Evolutionary conservation across 2,888 invertebrate genomes (phyloP).

Genomic region (Ceramica pisi): DNA sequence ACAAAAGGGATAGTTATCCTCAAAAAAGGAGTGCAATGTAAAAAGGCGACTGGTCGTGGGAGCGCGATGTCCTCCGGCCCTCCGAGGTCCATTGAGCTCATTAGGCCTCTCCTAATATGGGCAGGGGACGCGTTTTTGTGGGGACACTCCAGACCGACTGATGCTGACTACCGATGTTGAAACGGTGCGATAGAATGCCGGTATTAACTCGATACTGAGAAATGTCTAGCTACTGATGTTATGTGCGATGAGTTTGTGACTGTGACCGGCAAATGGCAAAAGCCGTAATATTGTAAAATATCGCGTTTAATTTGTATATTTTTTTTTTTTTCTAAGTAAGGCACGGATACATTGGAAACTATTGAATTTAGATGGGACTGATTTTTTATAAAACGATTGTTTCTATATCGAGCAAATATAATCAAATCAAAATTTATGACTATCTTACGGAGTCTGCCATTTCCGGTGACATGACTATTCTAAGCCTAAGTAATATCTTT

Average conservation of each 20-base stretch:
- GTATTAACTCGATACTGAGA: slow-evolving; percentile 16
- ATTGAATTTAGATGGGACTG: no score
- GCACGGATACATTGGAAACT: no score
- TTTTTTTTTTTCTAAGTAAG: no score
- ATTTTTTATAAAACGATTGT: no score
- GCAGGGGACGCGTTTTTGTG: slow-evolving; percentile 72
- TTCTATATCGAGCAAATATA: no score
- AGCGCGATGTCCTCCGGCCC: slow-evolving; percentile 73
- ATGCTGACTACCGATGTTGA: slow-evolving; percentile 65
- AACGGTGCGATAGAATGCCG: slow-evolving; percentile 66
- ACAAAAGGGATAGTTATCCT: slow-evolving; percentile 64
- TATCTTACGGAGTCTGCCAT: no score
- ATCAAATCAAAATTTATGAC: no score
- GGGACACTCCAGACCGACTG: slow-evolving; percentile 61
- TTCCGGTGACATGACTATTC: no score
- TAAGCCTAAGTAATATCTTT: no score
- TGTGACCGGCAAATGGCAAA: no score
- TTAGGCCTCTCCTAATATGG: slow-evolving; percentile 83
- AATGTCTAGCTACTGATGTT: background rate
- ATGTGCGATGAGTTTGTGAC: background rate
- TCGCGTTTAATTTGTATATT: no score
- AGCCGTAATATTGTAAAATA: no score
- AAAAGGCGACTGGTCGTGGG: slow-evolving; percentile 78
- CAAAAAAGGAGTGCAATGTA: slow-evolving; percentile 69
- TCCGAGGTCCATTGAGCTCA: slow-evolving; percentile 77